Percentiles rank a stretch among this genome's conserved stretches.
Evolutionary conservation across 2,113 vertebrate genomes (phyloP).

Genomic region (Eretmochelys imbricata): DNA sequence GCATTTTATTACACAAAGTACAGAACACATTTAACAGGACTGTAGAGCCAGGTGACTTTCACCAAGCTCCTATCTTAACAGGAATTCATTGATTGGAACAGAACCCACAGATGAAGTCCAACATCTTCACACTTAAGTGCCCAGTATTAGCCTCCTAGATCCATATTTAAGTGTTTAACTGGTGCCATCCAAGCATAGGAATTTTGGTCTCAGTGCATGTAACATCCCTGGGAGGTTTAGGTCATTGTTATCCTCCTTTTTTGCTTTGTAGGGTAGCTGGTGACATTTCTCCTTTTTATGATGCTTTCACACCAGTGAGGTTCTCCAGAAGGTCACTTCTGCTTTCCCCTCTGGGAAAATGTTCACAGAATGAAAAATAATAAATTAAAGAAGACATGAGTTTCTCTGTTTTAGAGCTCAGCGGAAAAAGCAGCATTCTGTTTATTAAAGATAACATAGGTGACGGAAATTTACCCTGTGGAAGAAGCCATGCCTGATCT

Average conservation of each 20-base stretch:
- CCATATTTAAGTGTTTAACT: neutral
- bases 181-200: constrained; percentile 7
- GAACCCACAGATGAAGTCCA: neutral
- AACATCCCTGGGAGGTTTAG: neutral
- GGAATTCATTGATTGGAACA: neutral
- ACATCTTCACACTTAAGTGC: neutral
- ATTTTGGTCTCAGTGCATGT: neutral
- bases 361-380: constrained; percentile 20
- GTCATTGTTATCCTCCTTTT: constrained; percentile 15
- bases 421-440: neutral
- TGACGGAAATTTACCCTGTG: neutral
- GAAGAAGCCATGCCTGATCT: neutral
- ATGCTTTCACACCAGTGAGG: neutral
- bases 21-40: accelerated
- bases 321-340: constrained; percentile 28
- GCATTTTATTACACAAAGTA: neutral
- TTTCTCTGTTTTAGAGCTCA: neutral
- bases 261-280: neutral
- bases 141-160: neutral
- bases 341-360: constrained; percentile 50
- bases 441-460: neutral
- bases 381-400: neutral
- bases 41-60: neutral
- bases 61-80: neutral
- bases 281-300: neutral